Evolutionary conservation across 2,113 vertebrate genomes (phyloP), one percentile per base, ranked within the genome.

Genomic region (Fukomys damarensis): DNA sequence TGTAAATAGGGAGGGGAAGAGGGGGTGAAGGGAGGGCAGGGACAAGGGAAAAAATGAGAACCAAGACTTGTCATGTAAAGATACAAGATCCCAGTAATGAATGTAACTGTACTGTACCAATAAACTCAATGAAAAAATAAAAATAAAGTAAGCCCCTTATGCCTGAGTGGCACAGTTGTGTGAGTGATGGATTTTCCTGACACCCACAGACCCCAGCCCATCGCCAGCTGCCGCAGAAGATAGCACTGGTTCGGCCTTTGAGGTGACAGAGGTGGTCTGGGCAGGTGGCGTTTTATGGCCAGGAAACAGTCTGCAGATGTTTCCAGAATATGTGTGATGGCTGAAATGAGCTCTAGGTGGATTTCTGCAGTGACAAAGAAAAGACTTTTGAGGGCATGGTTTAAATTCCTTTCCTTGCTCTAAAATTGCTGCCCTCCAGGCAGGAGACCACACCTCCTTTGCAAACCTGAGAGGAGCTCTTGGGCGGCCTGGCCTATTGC

Each of bases 181-280:
- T 66, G 93, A 96, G 59, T 43, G 92, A 79, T 65, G 85, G 94
- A 56, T 96, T 95, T 89, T 85, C 83, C 80, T 92, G 93, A 97
- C 70, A 32, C 87, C 79, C 63, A 2, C 2, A 66, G 85, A 95
- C 89, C 87, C 81, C 77, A 92, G 65, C 46, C 83, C 35, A 14
- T 54, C 0, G 11, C 77, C 93, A 13, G 30, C 43, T 52, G 89
- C 58, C 56, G 70, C 20, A 10, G 3, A 32, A 59, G 74, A 32
- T 7, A n/a, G 70, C 12, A 6, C 7, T 77, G 77, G 72, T 72
- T 90, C 56, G 8, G 77, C n/a, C 19, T 52, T 63, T 16, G 96
- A 80, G 79, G 82, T 46, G 1, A 43, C 2, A 20, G 72, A 49
- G 88, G 85, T 59, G 72, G 17, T 85, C 95, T 86, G 94, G 86